Evolutionary conservation across 2,113 vertebrate species (phyloP).

Genomic region (Xenotilapia flavipinnis): DNA sequence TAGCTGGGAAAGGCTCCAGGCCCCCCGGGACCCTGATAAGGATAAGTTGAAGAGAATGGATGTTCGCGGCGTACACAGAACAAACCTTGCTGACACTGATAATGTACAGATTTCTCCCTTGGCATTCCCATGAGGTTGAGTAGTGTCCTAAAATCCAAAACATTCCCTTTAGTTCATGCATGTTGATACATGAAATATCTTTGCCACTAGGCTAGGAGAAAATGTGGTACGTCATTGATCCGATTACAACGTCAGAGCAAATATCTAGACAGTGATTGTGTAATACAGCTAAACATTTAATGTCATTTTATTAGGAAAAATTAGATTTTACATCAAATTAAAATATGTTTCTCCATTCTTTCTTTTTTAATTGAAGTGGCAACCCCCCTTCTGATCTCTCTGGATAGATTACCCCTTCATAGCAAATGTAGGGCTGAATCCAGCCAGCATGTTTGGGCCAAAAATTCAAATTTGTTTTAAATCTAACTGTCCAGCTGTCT

Average conservation of each 20-base stretch:
- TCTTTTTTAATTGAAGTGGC: neutral
- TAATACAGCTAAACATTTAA: neutral
- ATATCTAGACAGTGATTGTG: neutral
- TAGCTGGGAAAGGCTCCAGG: neutral
- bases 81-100: neutral
- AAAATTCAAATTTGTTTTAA: neutral
- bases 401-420: neutral
- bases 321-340: rapidly evolving
- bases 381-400: neutral
- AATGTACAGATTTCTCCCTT: neutral
- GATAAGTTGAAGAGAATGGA: neutral
- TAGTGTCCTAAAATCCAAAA: neutral
- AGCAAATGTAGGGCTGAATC: neutral
- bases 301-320: neutral
- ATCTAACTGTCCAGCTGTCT: neutral
- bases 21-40: neutral
- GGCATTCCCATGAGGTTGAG: neutral
- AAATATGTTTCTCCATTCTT: neutral
- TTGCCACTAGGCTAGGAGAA: neutral
- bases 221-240: neutral
- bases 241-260: rapidly evolving
- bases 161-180: neutral
- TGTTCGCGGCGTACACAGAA: rapidly evolving
- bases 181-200: neutral
- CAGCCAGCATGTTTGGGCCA: neutral